Evolutionary conservation across 2,113 vertebrate genomes (phyloP), one percentile per base, ranked within the genome.

Genomic region (Embiotoca jacksoni): DNA sequence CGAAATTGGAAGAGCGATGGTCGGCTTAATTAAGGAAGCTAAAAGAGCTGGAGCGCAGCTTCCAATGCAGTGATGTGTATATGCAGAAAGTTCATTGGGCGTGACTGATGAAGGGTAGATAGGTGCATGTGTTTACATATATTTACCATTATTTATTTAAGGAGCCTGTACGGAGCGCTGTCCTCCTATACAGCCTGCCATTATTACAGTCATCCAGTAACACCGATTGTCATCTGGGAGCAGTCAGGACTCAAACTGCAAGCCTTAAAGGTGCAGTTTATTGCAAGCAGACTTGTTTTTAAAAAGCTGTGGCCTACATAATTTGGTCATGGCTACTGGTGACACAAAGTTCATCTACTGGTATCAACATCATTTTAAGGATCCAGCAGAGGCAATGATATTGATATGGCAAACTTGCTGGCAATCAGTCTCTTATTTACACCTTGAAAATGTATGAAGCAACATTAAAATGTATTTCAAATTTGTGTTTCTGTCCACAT

Each of bases 21-120:
- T 75, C 66, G 64, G 73, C 89, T 92, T 92, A 93, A 93, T 95
- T 94, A 93, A 87, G 65, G 74, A 58, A 61, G 72, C 80, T 76
- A 52, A 92, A 91, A 90, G 83, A 89, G 87, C 85, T 87, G 82
- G 88, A 54, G 76, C 88, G 84, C 73, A 67, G 72, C 85, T 82
- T 88, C 76, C 66, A 64, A 53, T 63, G 63, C 74, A 30, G 46
- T 77, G 82, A 81, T 78, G 87, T 80, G 70, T 59, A 36, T n/a
- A 64, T 59, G 53, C 54, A 52, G 49, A 14, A 36, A 13, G 56
- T 23, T 44, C 47, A 39, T 23, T 14, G 35, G 31, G 39, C 30
- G 31, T 58, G 82, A 75, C 39, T 73, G 67, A 83, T 82, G 77
- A 50, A 60, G 70, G 50, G 6, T 23, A 58, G 56, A 55, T 50